Percentiles rank a stretch among this genome's conserved stretches.
Evolutionary conservation across 2,888 invertebrate genomes (phyloP).

Genomic region (Villa cingulata): DNA sequence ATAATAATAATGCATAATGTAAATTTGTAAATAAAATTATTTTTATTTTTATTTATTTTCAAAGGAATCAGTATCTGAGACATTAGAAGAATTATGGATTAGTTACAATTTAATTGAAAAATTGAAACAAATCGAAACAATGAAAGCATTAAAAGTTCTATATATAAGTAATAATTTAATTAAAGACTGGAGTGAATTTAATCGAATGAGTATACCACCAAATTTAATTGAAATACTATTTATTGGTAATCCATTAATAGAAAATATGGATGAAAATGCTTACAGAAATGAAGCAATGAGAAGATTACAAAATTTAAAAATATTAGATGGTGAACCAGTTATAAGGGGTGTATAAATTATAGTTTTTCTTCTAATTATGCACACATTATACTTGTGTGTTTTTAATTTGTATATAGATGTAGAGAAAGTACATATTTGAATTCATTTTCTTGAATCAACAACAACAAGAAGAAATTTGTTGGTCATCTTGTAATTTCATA

Average conservation of each 20-base stretch:
- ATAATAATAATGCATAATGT: too few species aligned
- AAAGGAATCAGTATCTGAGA: conserved; percentile 72
- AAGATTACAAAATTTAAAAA: conserved; percentile 60
- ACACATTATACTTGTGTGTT: too few species aligned
- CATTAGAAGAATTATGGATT: conserved; percentile 84
- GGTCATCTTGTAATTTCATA: too few species aligned
- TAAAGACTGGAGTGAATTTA: conserved; percentile 83
- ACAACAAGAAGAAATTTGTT: too few species aligned
- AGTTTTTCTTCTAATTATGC: too few species aligned
- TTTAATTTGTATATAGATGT: too few species aligned
- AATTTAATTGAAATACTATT: conserved; percentile 67
- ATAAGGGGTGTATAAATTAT: conserved; percentile 38
- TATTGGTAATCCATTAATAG: conserved; percentile 65
- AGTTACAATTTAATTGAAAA: conserved; percentile 90
- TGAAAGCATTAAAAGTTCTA: conserved; percentile 69
- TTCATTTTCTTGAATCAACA: too few species aligned
- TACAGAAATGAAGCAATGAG: conserved; percentile 60
- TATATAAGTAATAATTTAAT: conserved; percentile 74
- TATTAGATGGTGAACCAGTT: conserved; percentile 67
- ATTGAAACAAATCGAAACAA: conserved; percentile 68
- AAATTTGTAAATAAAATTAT: too few species aligned
- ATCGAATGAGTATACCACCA: conserved; percentile 59
- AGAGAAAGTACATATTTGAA: too few species aligned
- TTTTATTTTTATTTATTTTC: neutral
- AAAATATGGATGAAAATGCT: conserved; percentile 52